Evolutionary conservation across 2,113 vertebrate genomes (phyloP).

Genomic region (Tonatia bakeri): DNA sequence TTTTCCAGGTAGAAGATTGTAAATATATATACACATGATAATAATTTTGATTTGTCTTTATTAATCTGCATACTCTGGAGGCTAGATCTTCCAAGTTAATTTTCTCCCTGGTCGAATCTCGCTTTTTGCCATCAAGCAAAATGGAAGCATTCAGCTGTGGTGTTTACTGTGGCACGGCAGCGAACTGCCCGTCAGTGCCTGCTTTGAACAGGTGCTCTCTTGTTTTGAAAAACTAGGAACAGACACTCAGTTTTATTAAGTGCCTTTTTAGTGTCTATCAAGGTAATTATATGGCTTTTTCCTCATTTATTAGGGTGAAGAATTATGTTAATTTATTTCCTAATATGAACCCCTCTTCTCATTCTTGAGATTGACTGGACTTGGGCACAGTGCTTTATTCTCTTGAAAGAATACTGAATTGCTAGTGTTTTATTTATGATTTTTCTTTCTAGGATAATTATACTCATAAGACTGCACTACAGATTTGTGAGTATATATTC

Average conservation of each 20-base stretch:
- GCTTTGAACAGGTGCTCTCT: neutral
- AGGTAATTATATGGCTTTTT: neutral
- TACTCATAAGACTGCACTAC: neutral
- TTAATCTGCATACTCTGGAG: neutral
- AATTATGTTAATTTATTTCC: conserved; percentile 44
- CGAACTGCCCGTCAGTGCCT: conserved; percentile 9
- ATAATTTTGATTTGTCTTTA: neutral
- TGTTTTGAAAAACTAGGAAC: neutral
- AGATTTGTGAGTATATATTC: neutral
- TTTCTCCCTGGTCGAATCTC: conserved; percentile 20
- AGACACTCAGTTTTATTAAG: conserved; percentile 31
- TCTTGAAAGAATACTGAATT: conserved; percentile 40
- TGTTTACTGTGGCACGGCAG: conserved; percentile 37
- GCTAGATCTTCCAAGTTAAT: conserved; percentile 5
- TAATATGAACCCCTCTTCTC: conserved; percentile 16
- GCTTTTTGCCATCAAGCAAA: conserved; percentile 28
- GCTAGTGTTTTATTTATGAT: neutral
- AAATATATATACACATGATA: neutral
- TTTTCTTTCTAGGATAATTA: conserved; percentile 24
- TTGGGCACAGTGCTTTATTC: conserved; percentile 3
- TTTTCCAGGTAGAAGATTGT: neutral
- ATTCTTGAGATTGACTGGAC: conserved; percentile 28
- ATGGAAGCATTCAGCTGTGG: neutral
- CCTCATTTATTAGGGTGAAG: conserved; percentile 30
- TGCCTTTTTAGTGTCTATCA: neutral